Base-by-base conservation (phyloP, 2,113 vertebrate genomes). In the Strigops habroptila region DNA sequence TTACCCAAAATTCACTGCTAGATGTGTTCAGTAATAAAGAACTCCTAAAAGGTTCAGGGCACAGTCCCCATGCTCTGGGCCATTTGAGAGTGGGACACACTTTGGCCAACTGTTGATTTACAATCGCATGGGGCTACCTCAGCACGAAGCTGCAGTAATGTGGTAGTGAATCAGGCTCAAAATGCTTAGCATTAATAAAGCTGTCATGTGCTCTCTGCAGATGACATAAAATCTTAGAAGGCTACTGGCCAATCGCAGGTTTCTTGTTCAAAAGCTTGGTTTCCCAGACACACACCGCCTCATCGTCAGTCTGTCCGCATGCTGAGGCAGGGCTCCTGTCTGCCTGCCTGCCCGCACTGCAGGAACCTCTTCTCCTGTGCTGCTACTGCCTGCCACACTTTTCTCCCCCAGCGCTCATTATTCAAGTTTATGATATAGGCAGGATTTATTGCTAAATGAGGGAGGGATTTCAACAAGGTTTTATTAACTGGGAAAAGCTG, bases 401-500 rank as follows among this genome's bases (percentile, higher is more conserved):
- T 24, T 10, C 52, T 62, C 53, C 69, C 55, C 27, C 62, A 52
- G 1, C 41, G 2, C 14, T 0, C 16, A 1, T 21, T 39, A 51
- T 73, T 65, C 86, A 4, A 73, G 49, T 44, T 27, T 6, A 22
- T 22, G 37, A 19, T 22, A 52, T 31, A 37, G 63, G 59, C 65
- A 79, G 80, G 25, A 41, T 80, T 90, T 88, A 91, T 24, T 41
- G 67, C 12, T 15, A 51, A 24, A 30, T 1, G 49, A 86, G 80
- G 92, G 90, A 94, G 77, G 90, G 44, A 88, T 90, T 91, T 60
- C 69, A 46, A 37, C 65, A 4, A 21, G 37, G 12, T 57, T 95
- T 96, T 96, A 96, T 89, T 83, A 90, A 81, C 92, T 62, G 53
- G 62, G 71, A 74, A 86, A 93, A 94, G 60, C 82, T 88, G 93